Evolutionary conservation across 1,140 invertebrate genomes (phyloP).

Genomic region (Lepidurus couesii): DNA sequence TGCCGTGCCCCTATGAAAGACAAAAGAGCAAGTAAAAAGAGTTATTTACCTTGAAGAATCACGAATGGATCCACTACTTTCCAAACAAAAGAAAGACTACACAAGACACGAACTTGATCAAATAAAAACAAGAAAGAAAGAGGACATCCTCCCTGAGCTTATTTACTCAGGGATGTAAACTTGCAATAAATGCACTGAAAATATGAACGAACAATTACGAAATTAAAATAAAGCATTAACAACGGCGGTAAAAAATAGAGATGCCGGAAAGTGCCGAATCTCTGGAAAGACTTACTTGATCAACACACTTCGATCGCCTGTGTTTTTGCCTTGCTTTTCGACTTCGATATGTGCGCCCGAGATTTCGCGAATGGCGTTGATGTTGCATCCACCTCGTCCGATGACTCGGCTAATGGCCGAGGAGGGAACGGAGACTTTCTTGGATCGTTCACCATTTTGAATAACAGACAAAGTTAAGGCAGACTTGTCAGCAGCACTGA

Average conservation of each 20-base stretch:
- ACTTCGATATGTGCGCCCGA: constrained; percentile 96
- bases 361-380: constrained; percentile 89
- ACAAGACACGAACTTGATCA: too few relatives aligned
- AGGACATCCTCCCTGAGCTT: too few relatives aligned
- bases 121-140: too few relatives aligned
- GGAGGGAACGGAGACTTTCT: constrained; percentile 86
- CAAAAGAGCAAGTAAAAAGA: constrained; percentile 30
- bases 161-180: too few relatives aligned
- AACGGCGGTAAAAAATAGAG: constrained; percentile 43
- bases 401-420: constrained; percentile 93
- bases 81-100: too few relatives aligned
- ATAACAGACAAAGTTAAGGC: constrained; percentile 39
- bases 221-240: constrained; percentile 50
- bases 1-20: constrained; percentile 63
- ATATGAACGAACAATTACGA: constrained; percentile 47
- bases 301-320: constrained; percentile 87
- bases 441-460: constrained; percentile 47
- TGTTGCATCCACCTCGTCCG: constrained; percentile 90
- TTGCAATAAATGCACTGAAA: constrained; percentile 38
- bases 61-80: too few relatives aligned
- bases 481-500: constrained; percentile 8
- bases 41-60: too few relatives aligned
- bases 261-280: background rate
- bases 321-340: constrained; percentile 90
- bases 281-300: constrained; percentile 66